These are phyloP conservation scores for Drosophila tanythrix DNA, from an alignment of 2,888 invertebrate genomes.

Conservation along the genomic window DNA sequence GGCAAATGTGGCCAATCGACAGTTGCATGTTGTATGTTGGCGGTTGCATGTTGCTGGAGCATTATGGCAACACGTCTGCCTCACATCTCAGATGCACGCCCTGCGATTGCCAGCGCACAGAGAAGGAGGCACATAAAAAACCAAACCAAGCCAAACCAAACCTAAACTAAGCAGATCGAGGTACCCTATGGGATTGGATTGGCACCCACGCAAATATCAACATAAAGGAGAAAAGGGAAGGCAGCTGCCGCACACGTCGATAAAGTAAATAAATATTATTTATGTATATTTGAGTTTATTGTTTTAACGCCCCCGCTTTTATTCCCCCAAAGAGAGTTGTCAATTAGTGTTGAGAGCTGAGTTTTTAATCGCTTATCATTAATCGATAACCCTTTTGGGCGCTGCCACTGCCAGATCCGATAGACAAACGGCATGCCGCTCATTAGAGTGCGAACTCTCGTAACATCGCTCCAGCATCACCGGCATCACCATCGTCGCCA, in stretches of 20 bases:
- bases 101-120: constrained; percentile 55
- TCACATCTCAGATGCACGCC: constrained; percentile 69
- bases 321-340: constrained; percentile 20
- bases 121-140: constrained; percentile 8
- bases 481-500: constrained; percentile 17
- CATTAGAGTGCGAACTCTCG: constrained; percentile 58
- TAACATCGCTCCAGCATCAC: constrained; percentile 27
- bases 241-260: constrained; percentile 38
- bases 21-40: constrained; percentile 40
- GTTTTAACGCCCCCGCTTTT: constrained; percentile 40
- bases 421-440: constrained; percentile 51
- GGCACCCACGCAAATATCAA: constrained; percentile 41
- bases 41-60: constrained; percentile 51
- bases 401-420: constrained; percentile 13
- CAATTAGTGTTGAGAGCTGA: constrained; percentile 42
- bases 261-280: constrained; percentile 68
- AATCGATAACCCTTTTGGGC: constrained; percentile 59
- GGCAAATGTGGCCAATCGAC: constrained; percentile 49
- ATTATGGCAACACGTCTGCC: constrained; percentile 68
- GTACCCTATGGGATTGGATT: constrained; percentile 4
- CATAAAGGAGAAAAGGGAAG: neutral
- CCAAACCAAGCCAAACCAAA: neutral
- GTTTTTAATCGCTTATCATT: constrained; percentile 39
- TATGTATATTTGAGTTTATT: constrained; percentile 53
- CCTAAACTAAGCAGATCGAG: neutral